Conservation (phyloP, 2,888 invertebrate genomes). For the Proisotoma minuta region DNA sequence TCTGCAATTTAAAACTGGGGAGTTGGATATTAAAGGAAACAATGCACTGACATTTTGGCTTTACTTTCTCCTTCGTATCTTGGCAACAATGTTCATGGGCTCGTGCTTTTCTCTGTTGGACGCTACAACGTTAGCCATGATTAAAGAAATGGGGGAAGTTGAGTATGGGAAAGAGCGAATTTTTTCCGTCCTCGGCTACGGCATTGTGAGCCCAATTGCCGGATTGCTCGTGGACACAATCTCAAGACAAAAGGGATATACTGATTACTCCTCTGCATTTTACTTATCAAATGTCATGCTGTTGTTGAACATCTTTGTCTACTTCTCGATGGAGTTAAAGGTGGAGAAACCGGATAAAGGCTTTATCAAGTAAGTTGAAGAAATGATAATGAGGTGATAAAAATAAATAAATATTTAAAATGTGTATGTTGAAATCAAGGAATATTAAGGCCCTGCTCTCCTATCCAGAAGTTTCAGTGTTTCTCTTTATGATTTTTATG, state of each 20-base stretch:
- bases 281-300: conserved; percentile 72
- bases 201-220: conserved; percentile 61
- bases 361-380: conserved; percentile 34
- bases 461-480: conserved; percentile 72
- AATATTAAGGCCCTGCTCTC: conserved; percentile 33
- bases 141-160: conserved; percentile 70
- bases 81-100: conserved; percentile 74
- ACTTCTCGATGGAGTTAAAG: conserved; percentile 72
- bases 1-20: conserved; percentile 23
- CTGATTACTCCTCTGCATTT: conserved; percentile 83
- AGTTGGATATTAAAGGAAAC: conserved; percentile 27
- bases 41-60: conserved; percentile 63
- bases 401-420: no score
- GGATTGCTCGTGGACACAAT: conserved; percentile 69
- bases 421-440: conserved; percentile 20
- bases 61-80: conserved; percentile 72
- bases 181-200: conserved; percentile 77
- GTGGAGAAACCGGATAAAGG: conserved; percentile 49
- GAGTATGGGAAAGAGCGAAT: conserved; percentile 75
- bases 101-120: conserved; percentile 85
- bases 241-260: conserved; percentile 53
- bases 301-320: conserved; percentile 66
- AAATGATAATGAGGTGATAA: no score
- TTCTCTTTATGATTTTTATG: conserved; percentile 73
- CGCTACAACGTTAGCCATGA: conserved; percentile 78